phyloP scores from a whole-genome alignment of 2,113 vertebrate genomes.

The Gnathonemus longibarbis region DNA sequence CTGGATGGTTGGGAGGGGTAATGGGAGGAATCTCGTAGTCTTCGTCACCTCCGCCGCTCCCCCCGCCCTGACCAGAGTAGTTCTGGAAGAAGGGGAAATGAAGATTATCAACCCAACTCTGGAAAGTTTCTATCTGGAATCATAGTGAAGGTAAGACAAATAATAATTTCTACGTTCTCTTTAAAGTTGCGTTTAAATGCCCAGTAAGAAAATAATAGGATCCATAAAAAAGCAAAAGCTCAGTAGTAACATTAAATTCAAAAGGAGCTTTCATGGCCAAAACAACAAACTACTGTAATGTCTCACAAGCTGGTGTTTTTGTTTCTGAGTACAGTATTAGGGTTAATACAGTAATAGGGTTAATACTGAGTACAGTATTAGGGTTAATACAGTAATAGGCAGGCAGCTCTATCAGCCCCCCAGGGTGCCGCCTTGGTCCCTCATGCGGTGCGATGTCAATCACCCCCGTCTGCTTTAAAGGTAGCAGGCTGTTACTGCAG shows the following conservation, averaged over 20 bases:
- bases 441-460: background rate
- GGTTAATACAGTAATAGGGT: too few relatives aligned
- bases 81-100: slow-evolving; percentile 57
- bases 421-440: background rate
- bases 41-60: slow-evolving; percentile 64
- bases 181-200: background rate
- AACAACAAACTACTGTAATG: background rate
- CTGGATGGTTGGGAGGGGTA: slow-evolving; percentile 90
- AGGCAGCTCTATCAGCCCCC: background rate
- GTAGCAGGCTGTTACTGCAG: background rate
- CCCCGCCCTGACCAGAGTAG: slow-evolving; percentile 74
- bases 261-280: background rate
- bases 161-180: background rate
- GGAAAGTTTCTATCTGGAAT: background rate
- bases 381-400: background rate
- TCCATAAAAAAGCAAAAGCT: background rate
- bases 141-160: background rate
- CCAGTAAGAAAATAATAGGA: background rate
- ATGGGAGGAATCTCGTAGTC: slow-evolving; percentile 99
- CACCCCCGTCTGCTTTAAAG: background rate
- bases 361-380: background rate
- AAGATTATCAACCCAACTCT: background rate
- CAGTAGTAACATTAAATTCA: background rate
- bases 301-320: background rate
- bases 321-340: background rate